Conservation (phyloP, 1,140 invertebrate genomes). For the Caenorhabditis elegans region WBcel235 BX284603.4:4647501-4648000, state of each 20-base stretch:
- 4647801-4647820: not conserved
- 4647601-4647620: conserved; percentile 1
- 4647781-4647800: too few species aligned
- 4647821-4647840: not conserved
- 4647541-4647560: conserved; percentile 2
- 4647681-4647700: too few species aligned
- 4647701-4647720: too few species aligned
- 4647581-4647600: not conserved
- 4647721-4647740: too few species aligned
- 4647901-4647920: not conserved
- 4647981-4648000: too few species aligned
- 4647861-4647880: not conserved
- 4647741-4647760: too few species aligned
- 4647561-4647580: not conserved
- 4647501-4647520: conserved; percentile 25
- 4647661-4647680: too few species aligned
- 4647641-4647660: too few species aligned
- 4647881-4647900: not conserved
- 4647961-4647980: too few species aligned
- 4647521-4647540: not conserved
- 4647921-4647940: not conserved
- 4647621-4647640: too few species aligned
- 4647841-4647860: not conserved
- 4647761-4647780: too few species aligned
- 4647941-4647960: not conserved